Base-by-base conservation (phyloP, 1,140 invertebrate genomes). In the Acarapis woodi region DNA sequence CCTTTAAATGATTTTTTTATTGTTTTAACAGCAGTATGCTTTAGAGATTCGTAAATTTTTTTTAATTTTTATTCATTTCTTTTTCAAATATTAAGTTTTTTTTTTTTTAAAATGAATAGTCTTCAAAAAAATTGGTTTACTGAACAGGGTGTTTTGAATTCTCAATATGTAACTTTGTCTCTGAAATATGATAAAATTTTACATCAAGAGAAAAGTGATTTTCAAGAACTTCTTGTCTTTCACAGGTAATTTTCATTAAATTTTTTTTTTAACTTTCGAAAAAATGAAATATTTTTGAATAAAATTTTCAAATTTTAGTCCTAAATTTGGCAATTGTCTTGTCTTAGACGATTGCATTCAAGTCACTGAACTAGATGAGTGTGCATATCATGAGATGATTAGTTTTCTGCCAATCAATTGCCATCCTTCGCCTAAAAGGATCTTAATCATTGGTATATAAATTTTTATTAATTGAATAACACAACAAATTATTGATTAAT, bases 351-450 rank as follows among this genome's bases (percentile, higher is more conserved):
- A 83, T 28, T 78, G 90, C 4, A 90, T 97, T 47, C 90, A 99
- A 53, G 88, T 79, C 46, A 87, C 87, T 2, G 75, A 96, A 53
- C 65, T 65, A 42, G 90, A 99, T 65, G 90, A 97, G 57, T 90
- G 83, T 54, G 70, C 83, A 0, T 99, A 97, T 55, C 88, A 96
- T 59, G 90, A 97, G 62, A 94, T 94, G 85, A 79, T 97, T 43
- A 66, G 82, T 2, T 87, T 88, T 60, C 51, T 97, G 20, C 83
- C 90, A 0, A 53, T 96, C 1, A 85, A 77, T 51, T 71, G 65
- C 46, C 88, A 97, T 60, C 70, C 74, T 2, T 71, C 75, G 51
- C 88, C 90, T 0, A 67, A 75, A 54, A 79, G 74, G 41, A 87
- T 42, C 10, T 24, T 47, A 15, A 85, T 99, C 43, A 79, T 99